phyloP scores from a whole-genome alignment of 2,113 vertebrate genomes.

The Callipepla squamata region DNA sequence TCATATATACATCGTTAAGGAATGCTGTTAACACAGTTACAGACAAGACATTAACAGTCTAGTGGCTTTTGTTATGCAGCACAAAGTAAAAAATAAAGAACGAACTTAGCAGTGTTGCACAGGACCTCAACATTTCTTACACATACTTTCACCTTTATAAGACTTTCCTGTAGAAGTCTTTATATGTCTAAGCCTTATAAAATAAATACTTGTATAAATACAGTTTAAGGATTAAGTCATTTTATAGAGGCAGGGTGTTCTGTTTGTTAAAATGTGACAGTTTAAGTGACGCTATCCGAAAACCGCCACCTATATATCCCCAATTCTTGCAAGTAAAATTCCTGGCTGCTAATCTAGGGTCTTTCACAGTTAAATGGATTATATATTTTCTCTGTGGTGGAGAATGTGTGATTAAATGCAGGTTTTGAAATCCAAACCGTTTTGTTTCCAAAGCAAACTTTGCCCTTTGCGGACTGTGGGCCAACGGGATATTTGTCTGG shows the following conservation, averaged over 20 bases:
- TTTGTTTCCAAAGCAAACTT: slow-evolving; percentile 63
- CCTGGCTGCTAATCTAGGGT: slow-evolving; percentile 69
- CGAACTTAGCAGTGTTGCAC: slow-evolving; percentile 71
- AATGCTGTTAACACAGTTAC: slow-evolving; percentile 79
- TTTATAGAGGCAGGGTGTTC: slow-evolving; percentile 70
- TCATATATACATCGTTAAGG: slow-evolving; percentile 79
- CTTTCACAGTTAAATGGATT: slow-evolving; percentile 74
- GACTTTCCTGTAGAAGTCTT: slow-evolving; percentile 71
- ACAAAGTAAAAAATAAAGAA: slow-evolving; percentile 75
- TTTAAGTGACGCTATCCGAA: slow-evolving; percentile 71
- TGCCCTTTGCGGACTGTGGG: slow-evolving; percentile 30
- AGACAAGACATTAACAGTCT: slow-evolving; percentile 82
- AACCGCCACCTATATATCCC: slow-evolving; percentile 73
- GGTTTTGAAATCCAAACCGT: slow-evolving; percentile 46
- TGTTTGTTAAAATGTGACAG: slow-evolving; percentile 69
- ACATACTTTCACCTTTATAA: slow-evolving; percentile 70
- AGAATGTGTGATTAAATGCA: slow-evolving; percentile 67
- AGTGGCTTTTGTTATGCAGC: slow-evolving; percentile 79
- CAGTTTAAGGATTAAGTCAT: slow-evolving; percentile 71
- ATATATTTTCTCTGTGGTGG: slow-evolving; percentile 67
- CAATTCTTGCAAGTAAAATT: slow-evolving; percentile 71
- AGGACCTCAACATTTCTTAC: slow-evolving; percentile 75
- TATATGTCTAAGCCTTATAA: slow-evolving; percentile 81
- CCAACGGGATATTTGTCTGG: slow-evolving; percentile 36
- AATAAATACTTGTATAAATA: slow-evolving; percentile 76